These are phyloP conservation scores for Temnothorax longispinosus DNA, from an alignment of 1,140 invertebrate genomes.

Conservation along the genomic window DNA sequence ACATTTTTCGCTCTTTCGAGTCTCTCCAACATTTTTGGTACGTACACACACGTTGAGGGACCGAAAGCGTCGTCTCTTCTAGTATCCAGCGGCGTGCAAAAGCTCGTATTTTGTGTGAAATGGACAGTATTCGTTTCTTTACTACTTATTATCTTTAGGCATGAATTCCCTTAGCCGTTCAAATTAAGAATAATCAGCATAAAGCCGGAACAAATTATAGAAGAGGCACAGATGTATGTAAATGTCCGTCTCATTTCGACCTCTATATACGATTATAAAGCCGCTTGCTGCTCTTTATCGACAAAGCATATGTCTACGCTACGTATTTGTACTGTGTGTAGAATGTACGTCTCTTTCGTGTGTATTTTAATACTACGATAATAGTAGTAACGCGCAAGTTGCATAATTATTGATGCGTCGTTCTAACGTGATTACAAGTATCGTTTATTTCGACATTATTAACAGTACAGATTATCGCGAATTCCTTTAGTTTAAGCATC, in stretches of 20 bases:
- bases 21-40: conserved; percentile 6
- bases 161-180: background rate
- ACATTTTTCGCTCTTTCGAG: conserved; percentile 15
- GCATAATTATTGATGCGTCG: conserved; percentile 54
- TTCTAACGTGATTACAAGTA: conserved; percentile 48
- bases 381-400: conserved; percentile 54
- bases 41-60: conserved; percentile 7
- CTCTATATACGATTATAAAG: conserved; percentile 59
- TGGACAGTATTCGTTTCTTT: conserved; percentile 40
- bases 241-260: conserved; percentile 53
- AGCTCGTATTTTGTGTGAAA: conserved; percentile 19
- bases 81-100: conserved; percentile 19
- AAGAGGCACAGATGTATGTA: conserved; percentile 27
- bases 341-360: conserved; percentile 67
- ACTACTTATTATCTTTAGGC: conserved; percentile 23
- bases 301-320: conserved; percentile 55
- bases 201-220: background rate
- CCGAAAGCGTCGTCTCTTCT: conserved; percentile 4
- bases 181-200: background rate
- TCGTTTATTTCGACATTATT: conserved; percentile 13
- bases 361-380: conserved; percentile 71
- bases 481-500: conserved; percentile 8
- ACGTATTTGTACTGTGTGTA: conserved; percentile 63
- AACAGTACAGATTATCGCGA: background rate
- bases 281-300: conserved; percentile 46